Base-by-base conservation (phyloP, 1,140 invertebrate genomes). In the Microplitis demolitor region DNA sequence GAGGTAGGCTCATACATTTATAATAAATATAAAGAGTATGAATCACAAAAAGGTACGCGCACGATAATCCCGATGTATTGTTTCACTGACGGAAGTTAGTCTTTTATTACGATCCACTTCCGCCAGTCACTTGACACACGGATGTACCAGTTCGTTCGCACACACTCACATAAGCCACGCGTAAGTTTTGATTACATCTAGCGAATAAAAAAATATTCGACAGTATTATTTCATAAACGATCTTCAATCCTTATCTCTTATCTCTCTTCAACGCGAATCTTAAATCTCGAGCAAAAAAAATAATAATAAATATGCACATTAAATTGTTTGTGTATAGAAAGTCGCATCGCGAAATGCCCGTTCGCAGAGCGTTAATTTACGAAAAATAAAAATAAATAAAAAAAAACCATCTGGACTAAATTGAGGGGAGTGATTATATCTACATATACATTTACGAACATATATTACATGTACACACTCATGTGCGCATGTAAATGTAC, bases 71-170 rank as follows among this genome's bases (percentile, higher is more conserved):
- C 34, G 56, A 67, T 39, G 70, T 58, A 75, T 75, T 75, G 74
- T 75, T 72, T 75, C 74, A 69, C 66, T 6, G 64, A 56, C 74
- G 70, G 74, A 72, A 75, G 70, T 64, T 51, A 66, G 54, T 71
- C 37, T 68, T 72, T 73, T 73, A 69, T 72, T 72, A 56, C 63
- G 24, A 14, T 5, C 53, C 70, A 66, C 70, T 72, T 72, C 70
- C 70, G 70, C 14, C 66, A 53, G 70, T 72, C 70, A 72, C 70
- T 72, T 72, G 70, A 72, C 70, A 72, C 70, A 72, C 70, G 70
- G 70, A 72, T 72, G 70, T 60, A 58, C 51, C 63, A 63, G 37
- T 58, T 66, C 53, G 62, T 11, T 61, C 50, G 9, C n/a, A 45
- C 9, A 39, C 16, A 24, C 14, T n/a, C 60, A 56, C 53, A 16